Evolutionary conservation across 2,113 vertebrate species (phyloP).

Genomic region (Marmota monax): DNA sequence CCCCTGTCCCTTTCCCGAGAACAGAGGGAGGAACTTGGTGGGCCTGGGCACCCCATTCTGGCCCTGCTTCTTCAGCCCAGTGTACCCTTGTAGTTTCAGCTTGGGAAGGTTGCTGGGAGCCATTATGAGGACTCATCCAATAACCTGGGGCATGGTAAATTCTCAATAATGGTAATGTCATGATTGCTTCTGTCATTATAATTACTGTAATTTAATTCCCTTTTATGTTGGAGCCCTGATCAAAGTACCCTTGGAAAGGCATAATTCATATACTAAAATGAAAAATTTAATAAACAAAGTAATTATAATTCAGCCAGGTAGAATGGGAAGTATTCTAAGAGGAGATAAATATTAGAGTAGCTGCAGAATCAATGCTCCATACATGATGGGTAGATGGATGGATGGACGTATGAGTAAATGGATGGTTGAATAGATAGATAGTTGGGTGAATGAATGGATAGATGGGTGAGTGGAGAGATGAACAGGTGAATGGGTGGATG

Average conservation of each 20-base stretch:
- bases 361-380: not conserved
- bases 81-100: not conserved
- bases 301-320: not conserved
- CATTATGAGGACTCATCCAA: not conserved
- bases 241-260: not conserved
- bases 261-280: conserved; percentile 32
- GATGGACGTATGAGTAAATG: not conserved
- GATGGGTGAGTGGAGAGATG: not conserved
- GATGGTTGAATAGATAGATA: too few species aligned
- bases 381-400: not conserved
- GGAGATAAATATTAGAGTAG: not conserved
- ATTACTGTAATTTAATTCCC: not conserved
- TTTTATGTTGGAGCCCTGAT: not conserved
- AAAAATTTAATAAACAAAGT: not conserved
- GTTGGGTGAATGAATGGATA: not conserved
- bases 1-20: not conserved
- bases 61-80: not conserved
- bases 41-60: not conserved
- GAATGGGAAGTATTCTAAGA: not conserved
- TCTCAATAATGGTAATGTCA: conserved; percentile 4
- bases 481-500: not conserved
- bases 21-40: not conserved
- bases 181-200: conserved; percentile 16
- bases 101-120: not conserved
- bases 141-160: not conserved